Conservation (phyloP, 2,113 vertebrate species). For the Rhynchopsitta pachyrhyncha region DNA sequence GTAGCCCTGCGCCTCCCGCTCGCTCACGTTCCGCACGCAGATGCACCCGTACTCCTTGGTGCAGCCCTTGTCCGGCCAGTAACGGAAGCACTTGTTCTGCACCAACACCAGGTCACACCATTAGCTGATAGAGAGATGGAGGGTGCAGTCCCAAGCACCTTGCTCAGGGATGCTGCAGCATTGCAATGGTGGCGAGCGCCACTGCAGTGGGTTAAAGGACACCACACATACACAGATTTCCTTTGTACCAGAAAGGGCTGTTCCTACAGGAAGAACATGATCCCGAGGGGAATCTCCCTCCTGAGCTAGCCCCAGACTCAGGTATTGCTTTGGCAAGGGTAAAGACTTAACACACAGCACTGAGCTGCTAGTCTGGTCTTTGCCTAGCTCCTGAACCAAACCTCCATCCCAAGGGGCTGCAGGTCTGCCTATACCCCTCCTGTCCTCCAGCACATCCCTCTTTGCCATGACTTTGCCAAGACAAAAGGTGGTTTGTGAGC, state of each 20-base stretch:
- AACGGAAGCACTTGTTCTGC: slow-evolving; percentile 89
- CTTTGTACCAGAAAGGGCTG: background rate
- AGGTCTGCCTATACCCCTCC: background rate
- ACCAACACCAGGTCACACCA: background rate
- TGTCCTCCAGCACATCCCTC: background rate
- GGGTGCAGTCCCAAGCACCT: background rate
- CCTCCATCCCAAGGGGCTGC: background rate
- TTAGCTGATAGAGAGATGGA: background rate
- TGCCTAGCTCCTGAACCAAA: background rate
- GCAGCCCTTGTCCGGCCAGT: slow-evolving; percentile 81
- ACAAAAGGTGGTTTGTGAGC: background rate
- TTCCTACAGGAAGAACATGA: rapidly evolving
- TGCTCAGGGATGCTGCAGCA: background rate
- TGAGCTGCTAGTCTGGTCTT: background rate
- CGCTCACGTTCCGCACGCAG: slow-evolving; percentile 75
- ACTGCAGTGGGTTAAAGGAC: rapidly evolving
- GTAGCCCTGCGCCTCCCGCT: slow-evolving; percentile 81
- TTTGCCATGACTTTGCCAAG: background rate
- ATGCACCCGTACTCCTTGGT: slow-evolving; percentile 77
- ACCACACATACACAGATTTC: rapidly evolving
- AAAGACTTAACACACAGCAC: background rate
- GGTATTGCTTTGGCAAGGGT: background rate
- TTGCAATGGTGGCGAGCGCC: background rate
- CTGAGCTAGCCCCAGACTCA: background rate
- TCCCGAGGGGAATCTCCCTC: background rate